phyloP scores from a whole-genome alignment of 1,140 invertebrate genomes.

The Drosophila sucinea region DNA sequence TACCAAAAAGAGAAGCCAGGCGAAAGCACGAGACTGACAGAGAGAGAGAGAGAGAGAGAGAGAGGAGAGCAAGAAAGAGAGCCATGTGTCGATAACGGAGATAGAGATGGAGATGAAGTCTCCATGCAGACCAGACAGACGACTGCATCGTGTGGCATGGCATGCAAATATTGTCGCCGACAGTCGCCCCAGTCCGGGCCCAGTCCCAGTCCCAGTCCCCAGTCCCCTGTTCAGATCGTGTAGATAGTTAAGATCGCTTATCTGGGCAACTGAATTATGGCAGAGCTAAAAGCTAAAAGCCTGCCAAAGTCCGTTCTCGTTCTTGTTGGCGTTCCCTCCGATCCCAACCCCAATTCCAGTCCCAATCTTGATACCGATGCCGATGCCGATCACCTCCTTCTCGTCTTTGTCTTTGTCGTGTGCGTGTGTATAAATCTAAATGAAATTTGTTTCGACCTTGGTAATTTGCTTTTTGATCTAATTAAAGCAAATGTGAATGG shows the following conservation, averaged over 20 bases:
- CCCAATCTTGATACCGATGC: too few species aligned
- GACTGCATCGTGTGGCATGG: slow-evolving; percentile 32
- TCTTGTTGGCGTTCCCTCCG: slow-evolving; percentile 24
- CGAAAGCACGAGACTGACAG: neutral
- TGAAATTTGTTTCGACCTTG: slow-evolving; percentile 66
- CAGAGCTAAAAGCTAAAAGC: slow-evolving; percentile 66
- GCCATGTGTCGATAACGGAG: slow-evolving; percentile 39
- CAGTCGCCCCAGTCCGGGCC: slow-evolving; percentile 31
- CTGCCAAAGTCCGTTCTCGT: slow-evolving; percentile 59
- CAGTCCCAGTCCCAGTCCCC: neutral
- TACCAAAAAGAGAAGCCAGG: slow-evolving; percentile 26
- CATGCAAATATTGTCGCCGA: slow-evolving; percentile 74
- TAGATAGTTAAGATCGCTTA: slow-evolving; percentile 80
- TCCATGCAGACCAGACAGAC: slow-evolving; percentile 6
- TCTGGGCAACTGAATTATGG: slow-evolving; percentile 69
- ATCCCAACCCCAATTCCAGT: too few species aligned
- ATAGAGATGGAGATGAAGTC: slow-evolving; percentile 11
- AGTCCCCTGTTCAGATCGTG: slow-evolving; percentile 66
- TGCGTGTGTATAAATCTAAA: slow-evolving; percentile 16
- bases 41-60: neutral
- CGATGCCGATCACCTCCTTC: neutral
- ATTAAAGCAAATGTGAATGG: slow-evolving; percentile 30
- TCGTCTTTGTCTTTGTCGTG: slow-evolving; percentile 14
- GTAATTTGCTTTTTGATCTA: slow-evolving; percentile 39
- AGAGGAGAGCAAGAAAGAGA: neutral